Base-by-base conservation (phyloP, 2,113 vertebrate species). In the Gallinago jamesoni region DNA sequence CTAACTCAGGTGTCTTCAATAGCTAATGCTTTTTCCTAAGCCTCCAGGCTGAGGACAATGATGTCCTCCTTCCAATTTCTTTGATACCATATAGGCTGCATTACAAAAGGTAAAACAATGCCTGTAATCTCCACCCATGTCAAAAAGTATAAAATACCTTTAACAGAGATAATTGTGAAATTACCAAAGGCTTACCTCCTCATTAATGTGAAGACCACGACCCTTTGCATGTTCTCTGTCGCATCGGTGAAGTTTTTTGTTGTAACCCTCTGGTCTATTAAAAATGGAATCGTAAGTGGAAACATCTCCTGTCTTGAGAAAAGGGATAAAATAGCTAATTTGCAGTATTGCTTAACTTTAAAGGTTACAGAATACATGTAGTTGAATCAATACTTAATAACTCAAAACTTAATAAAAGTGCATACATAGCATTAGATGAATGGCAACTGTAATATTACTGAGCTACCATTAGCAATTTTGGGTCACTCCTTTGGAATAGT, bases 281-380 rank as follows among this genome's bases (percentile, higher is more conserved):
- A 98, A 98, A 68, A 98, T 20, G 52, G 97, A 96, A 89, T 98
- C 98, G 1, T 98, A 98, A 66, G 96, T 92, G 69, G 97, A 97
- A 96, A 87, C 43, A 21, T 91, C 27, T 85, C 96, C 98, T 93
- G 97, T 73, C 98, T 98, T 95, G 60, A 95, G 90, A 96, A 69
- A 94, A 90, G 59, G n/a, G 31, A 11, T 63, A 83, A 89, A 84
- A 56, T 17, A 13, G 13, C 64, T 81, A 70, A 45, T 20, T 67
- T 9, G 18, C 39, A 81, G 14, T 64, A 56, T 12, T 66, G n/a
- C 19, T 93, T 60, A 87, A 75, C 14, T 90, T 60, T 31, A 68
- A n/a, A 85, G 15, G n/a, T 87, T 74, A 69, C 43, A 75, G 28
- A 87, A 66, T 48, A 73, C 23, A 66, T 15, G 7, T 37, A 81